Evolutionary conservation across 2,113 vertebrate genomes (phyloP).

Genomic region (Odontophorus gujanensis): DNA sequence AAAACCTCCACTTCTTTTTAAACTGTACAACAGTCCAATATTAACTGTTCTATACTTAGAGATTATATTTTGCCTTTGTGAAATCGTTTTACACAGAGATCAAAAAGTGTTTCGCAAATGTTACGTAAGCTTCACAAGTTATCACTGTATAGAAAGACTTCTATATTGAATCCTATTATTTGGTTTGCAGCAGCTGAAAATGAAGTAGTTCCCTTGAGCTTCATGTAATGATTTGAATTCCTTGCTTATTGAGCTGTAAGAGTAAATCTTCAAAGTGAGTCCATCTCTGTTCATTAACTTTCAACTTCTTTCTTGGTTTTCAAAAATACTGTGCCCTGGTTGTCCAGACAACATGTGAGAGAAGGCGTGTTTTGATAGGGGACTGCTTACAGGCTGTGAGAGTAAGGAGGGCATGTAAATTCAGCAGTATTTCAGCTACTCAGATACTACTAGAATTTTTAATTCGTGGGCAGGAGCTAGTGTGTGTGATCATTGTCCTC

Average conservation of each 20-base stretch:
- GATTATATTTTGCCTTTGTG: neutral
- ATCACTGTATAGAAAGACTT: neutral
- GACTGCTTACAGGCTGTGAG: neutral
- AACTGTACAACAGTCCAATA: neutral
- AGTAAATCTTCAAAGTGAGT: neutral
- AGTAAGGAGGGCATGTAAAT: neutral
- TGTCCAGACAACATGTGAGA: neutral
- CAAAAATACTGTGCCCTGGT: neutral
- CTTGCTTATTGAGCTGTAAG: neutral
- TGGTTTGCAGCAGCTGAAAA: neutral
- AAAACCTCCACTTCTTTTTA: neutral
- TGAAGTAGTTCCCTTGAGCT: neutral
- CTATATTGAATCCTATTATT: neutral
- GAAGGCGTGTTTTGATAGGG: neutral
- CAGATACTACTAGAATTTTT: neutral
- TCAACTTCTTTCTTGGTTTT: neutral
- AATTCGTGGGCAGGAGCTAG: neutral
- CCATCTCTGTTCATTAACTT: neutral
- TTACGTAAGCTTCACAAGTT: neutral
- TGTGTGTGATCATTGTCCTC: neutral
- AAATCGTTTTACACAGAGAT: neutral
- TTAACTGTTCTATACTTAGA: conserved; percentile 24
- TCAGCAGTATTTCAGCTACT: neutral
- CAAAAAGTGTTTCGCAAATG: conserved; percentile 13
- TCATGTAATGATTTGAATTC: neutral